These are phyloP conservation scores for Eudasyphora cyanicolor DNA, from an alignment of 2,888 invertebrate genomes.

Conservation along the genomic window DNA sequence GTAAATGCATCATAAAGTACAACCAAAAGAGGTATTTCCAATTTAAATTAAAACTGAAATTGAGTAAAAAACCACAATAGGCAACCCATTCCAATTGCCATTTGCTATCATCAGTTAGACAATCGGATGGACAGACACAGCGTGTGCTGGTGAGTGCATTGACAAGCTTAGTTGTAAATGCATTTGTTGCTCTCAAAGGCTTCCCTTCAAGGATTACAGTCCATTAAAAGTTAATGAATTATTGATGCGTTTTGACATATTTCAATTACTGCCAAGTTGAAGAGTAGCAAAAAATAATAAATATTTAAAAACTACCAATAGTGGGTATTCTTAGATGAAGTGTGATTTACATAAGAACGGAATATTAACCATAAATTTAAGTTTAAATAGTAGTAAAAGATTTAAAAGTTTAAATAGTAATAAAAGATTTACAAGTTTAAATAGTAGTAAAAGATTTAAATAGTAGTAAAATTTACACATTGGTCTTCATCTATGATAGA, in stretches of 20 bases:
- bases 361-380: too few species aligned
- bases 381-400: too few species aligned
- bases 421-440: too few species aligned
- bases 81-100: not conserved
- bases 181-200: not conserved
- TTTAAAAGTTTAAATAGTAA: too few species aligned
- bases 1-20: not conserved
- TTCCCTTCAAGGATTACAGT: slow-evolving; percentile 9
- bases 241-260: slow-evolving; percentile 20
- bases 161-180: not conserved
- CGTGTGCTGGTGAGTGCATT: not conserved
- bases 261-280: not conserved
- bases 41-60: too few species aligned
- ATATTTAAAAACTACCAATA: too few species aligned
- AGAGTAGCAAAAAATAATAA: not conserved
- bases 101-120: not conserved
- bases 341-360: too few species aligned
- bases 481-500: too few species aligned
- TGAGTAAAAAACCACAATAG: not conserved
- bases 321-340: too few species aligned
- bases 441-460: too few species aligned
- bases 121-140: too few species aligned
- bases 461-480: too few species aligned
- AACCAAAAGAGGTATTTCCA: not conserved
- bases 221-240: slow-evolving; percentile 44